Conservation (phyloP, 2,113 vertebrate genomes). For the Anarrhichthys ocellatus region DNA sequence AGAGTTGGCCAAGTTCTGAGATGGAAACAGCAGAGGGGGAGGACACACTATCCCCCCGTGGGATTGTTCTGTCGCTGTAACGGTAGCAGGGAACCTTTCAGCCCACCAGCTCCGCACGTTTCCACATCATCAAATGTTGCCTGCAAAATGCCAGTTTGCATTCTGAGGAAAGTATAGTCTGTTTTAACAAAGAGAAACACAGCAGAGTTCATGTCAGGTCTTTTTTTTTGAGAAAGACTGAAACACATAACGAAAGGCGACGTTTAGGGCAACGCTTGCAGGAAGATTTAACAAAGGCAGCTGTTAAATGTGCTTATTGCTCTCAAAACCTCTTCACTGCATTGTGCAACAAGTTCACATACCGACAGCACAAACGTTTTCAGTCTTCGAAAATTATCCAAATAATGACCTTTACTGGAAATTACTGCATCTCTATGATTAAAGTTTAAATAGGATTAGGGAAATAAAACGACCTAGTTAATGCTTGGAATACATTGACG, state of each 20-base stretch:
- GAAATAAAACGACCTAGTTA: not conserved
- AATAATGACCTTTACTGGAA: not conserved
- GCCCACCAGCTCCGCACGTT: slow-evolving; percentile 34
- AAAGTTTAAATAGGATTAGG: not conserved
- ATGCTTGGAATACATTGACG: not conserved
- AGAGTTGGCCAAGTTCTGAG: slow-evolving; percentile 51
- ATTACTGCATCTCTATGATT: not conserved
- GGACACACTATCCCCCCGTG: slow-evolving; percentile 55
- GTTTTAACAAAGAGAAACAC: slow-evolving; percentile 28
- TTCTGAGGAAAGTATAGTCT: not conserved
- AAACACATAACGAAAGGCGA: not conserved
- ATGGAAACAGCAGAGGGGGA: slow-evolving; percentile 49
- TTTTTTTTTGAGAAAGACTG: slow-evolving; percentile 5
- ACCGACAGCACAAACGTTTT: not conserved
- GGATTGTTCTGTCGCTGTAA: slow-evolving; percentile 46
- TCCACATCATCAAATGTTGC: slow-evolving; percentile 41
- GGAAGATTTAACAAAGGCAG: slow-evolving; percentile 2
- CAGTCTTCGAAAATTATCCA: not conserved
- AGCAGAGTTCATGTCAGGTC: not conserved
- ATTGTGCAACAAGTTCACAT: not conserved
- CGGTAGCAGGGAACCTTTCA: slow-evolving; percentile 53
- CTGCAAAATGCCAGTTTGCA: slow-evolving; percentile 43
- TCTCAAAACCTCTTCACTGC: not conserved
- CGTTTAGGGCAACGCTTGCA: not conserved
- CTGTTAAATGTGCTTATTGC: not conserved